These are phyloP conservation scores for Limulus polyphemus DNA, from an alignment of 2,888 invertebrate species.

Conservation along the genomic window DNA sequence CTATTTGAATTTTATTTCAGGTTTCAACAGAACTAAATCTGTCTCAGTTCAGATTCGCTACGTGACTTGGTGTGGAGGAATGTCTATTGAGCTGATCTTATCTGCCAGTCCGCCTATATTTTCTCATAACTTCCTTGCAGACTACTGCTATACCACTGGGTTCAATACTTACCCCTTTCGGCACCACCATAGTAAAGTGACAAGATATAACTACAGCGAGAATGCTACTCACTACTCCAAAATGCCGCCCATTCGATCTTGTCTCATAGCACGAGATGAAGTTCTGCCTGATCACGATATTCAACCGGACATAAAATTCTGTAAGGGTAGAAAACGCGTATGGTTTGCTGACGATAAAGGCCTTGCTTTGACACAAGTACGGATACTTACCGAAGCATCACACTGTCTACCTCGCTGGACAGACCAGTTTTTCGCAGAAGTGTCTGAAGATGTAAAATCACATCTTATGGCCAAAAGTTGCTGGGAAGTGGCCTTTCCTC, in stretches of 20 bases:
- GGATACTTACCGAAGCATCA: conserved; percentile 78
- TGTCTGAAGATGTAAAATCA: conserved; percentile 36
- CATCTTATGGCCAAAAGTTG: conserved; percentile 31
- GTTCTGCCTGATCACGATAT: conserved; percentile 2
- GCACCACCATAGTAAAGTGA: too few species aligned
- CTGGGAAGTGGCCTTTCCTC: conserved; percentile 72
- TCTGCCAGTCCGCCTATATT: conserved; percentile 47
- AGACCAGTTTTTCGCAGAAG: conserved; percentile 51
- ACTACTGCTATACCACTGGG: too few species aligned
- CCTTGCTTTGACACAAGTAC: conserved; percentile 57
- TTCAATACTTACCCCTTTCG: too few species aligned
- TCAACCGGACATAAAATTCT: too few species aligned
- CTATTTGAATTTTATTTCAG: too few species aligned
- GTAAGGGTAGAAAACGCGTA: conserved; percentile 55
- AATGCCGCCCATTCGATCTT: conserved; percentile 44
- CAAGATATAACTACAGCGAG: too few species aligned
- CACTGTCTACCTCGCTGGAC: conserved; percentile 79
- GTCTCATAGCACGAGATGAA: background rate
- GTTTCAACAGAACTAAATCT: too few species aligned
- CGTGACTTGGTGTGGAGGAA: too few species aligned
- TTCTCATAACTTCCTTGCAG: conserved; percentile 34
- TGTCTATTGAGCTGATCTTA: conserved; percentile 29
- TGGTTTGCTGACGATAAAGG: conserved; percentile 86
- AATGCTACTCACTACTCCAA: too few species aligned
- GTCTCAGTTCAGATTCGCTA: too few species aligned